phyloP scores from a whole-genome alignment of 1,140 invertebrate genomes.

The Proales similis region DNA sequence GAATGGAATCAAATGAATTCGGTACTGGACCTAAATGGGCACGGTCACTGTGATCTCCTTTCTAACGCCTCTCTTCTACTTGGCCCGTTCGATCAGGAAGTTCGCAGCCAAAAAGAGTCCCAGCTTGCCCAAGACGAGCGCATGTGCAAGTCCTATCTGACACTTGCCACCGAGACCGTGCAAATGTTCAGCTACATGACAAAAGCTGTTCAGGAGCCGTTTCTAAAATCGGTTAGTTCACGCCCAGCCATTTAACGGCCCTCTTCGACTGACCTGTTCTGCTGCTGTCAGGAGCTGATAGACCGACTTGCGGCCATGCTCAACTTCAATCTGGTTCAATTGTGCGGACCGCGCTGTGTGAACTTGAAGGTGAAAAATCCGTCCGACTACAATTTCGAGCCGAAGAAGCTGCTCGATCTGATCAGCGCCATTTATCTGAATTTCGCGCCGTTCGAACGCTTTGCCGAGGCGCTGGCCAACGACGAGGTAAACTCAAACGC shows the following conservation, averaged over 20 bases:
- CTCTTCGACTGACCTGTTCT: neutral
- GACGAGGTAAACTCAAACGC: constrained; percentile 61
- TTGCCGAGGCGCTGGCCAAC: constrained; percentile 75
- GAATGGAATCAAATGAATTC: constrained; percentile 61
- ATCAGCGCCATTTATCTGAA: constrained; percentile 93
- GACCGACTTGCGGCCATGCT: constrained; percentile 90
- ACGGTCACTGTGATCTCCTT: neutral
- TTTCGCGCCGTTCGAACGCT: constrained; percentile 74
- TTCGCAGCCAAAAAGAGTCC: constrained; percentile 67
- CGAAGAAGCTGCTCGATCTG: constrained; percentile 75
- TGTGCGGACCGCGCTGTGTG: constrained; percentile 94
- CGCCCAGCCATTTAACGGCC: neutral
- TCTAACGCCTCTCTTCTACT: neutral
- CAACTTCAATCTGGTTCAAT: constrained; percentile 89
- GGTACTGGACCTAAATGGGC: constrained; percentile 38
- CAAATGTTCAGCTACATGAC: constrained; percentile 97
- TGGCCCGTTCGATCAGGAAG: constrained; percentile 61
- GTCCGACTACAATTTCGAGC: constrained; percentile 93
- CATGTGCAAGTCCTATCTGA: constrained; percentile 87
- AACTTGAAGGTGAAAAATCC: constrained; percentile 91
- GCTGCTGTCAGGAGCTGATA: constrained; percentile 62
- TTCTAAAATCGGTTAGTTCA: constrained; percentile 66
- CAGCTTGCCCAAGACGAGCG: constrained; percentile 80
- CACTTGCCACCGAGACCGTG: constrained; percentile 86
- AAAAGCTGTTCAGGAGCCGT: constrained; percentile 83